Evolutionary conservation across 1,140 invertebrate genomes (phyloP), one percentile per base, ranked within the genome.

Genomic region (Halictus rubicundus): DNA sequence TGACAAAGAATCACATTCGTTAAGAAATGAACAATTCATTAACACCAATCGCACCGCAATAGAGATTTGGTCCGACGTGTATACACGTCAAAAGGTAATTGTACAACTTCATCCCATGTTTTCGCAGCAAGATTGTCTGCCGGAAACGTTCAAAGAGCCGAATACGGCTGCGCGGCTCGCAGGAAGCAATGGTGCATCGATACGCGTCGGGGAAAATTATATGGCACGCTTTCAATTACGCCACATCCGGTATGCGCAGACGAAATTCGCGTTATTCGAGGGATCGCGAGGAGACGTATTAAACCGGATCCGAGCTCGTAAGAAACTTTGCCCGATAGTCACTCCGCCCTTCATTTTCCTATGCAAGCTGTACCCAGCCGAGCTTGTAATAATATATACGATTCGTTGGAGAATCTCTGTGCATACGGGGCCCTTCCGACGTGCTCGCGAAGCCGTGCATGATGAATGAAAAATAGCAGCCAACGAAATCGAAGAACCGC

Each of bases 161-260:
- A 21, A 52, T 9, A 19, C 49, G 0, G 5, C 19, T 16, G 16
- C 49, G 9, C 63, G n/a, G 70, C 21, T 25, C 23, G 32, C 25
- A 14, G n/a, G 19, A 21, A 10, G 32, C 32, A 42, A 75, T 42
- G 25, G 19, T 39, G n/a, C 14, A n/a, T 19, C 27, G 23, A 54
- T 65, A 5, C 19, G 5, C 19, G 32, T n/a, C 14, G 16, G 19
- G 19, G n/a, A 63, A 75, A 75, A 75, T 75, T 75, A 57, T 49
- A 57, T 10, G 32, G 37, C n/a, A 12, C 4, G 12, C 42, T 37
- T 77, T 77, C 74, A 77, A 77, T 69, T 61, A 61, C 46, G 39
- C 25, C 12, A 21, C 25, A 49, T 69, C 21, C 37, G 60, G 68
- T 23, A 69, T 69, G 54, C 37, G 68, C 25, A 10, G 27, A 42